Conservation (phyloP, 2,888 invertebrate species). For the Thecocarcelia acutangulata region DNA sequence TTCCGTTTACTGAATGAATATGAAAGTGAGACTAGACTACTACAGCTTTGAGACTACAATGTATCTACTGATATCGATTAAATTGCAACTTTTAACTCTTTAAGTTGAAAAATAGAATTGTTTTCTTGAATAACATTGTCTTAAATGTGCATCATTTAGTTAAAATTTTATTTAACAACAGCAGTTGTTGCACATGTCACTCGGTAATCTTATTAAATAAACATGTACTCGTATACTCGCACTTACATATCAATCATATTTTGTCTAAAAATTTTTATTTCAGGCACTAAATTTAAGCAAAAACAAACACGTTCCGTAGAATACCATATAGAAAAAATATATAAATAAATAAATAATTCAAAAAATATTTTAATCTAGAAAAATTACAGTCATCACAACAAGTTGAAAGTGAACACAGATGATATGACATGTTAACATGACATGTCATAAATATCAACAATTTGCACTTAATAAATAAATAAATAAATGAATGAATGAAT, state of each 20-base stretch:
- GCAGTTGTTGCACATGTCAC: neutral
- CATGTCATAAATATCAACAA: conserved; percentile 57
- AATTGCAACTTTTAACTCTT: too few species aligned
- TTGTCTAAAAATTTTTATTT: neutral
- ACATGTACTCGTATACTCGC: too few species aligned
- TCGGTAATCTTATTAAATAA: neutral
- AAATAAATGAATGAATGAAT: conserved; percentile 28
- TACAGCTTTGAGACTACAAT: too few species aligned
- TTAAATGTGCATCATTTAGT: too few species aligned
- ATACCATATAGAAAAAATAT: neutral
- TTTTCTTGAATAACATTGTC: too few species aligned
- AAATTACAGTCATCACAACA: conserved; percentile 23
- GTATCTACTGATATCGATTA: too few species aligned
- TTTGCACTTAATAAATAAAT: conserved; percentile 63
- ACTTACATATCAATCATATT: conserved; percentile 1
- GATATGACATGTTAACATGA: conserved; percentile 61
- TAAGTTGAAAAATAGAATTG: too few species aligned
- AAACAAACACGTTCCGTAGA: too few species aligned
- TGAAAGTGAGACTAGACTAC: too few species aligned
- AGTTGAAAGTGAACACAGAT: conserved; percentile 41
- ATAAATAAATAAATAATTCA: conserved; percentile 21
- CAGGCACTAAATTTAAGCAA: neutral
- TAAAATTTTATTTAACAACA: neutral
- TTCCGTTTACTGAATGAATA: too few species aligned
- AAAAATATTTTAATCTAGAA: neutral